Conservation (phyloP, 1,140 invertebrate genomes). For the Cardiocondyla obscurior region DNA sequence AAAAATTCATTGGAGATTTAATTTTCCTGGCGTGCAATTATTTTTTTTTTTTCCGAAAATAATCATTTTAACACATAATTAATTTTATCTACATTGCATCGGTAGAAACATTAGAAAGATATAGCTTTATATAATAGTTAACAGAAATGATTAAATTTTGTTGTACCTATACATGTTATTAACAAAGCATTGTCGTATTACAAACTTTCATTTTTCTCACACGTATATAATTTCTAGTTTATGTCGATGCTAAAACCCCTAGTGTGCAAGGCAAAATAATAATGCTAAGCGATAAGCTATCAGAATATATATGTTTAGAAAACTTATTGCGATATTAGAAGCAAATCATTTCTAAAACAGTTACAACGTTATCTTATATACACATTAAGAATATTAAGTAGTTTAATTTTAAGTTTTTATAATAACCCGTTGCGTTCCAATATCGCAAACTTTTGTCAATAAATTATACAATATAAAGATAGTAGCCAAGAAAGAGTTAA, state of each 20-base stretch:
- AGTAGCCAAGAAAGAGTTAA: constrained; percentile 27
- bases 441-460: constrained; percentile 19
- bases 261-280: constrained; percentile 38
- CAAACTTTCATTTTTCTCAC: constrained; percentile 1
- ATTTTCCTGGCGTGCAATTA: constrained; percentile 3
- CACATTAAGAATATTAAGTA: neutral
- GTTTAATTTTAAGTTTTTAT: too few species aligned
- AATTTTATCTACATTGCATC: neutral
- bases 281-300: constrained; percentile 34
- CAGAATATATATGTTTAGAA: neutral
- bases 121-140: neutral
- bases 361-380: neutral
- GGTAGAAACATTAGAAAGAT: neutral
- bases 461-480: constrained; percentile 17
- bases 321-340: constrained; percentile 29
- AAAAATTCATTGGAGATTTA: neutral
- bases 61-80: neutral
- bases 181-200: constrained; percentile 6
- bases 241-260: neutral
- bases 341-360: neutral
- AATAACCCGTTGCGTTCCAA: neutral
- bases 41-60: neutral
- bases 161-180: neutral
- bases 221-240: neutral
- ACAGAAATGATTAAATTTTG: neutral